Evolutionary conservation across 2,888 invertebrate species (phyloP).

Genomic region (Cosmorhoe ocellata): DNA sequence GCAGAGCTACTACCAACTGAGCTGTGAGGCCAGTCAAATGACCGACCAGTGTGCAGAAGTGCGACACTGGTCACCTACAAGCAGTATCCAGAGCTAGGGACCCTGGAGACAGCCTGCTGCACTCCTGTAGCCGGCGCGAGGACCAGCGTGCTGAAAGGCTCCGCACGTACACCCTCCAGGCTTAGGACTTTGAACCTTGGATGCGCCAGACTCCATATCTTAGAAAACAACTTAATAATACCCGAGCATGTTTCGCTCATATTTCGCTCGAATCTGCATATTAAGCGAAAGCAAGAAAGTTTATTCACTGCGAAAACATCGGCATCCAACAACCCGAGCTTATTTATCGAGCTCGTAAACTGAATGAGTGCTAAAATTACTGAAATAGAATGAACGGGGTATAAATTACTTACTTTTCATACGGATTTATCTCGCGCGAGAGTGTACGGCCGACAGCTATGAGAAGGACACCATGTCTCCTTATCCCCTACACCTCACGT

Average conservation of each 20-base stretch:
- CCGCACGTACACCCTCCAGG: no score
- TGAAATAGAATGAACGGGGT: slow-evolving; percentile 7
- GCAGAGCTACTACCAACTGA: no score
- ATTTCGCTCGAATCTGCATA: slow-evolving; percentile 21
- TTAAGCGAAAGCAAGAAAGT: slow-evolving; percentile 15
- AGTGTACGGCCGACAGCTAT: no score
- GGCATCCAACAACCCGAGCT: slow-evolving; percentile 5
- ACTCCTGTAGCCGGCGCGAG: no score
- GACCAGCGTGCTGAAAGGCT: no score
- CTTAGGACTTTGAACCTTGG: slow-evolving; percentile 7
- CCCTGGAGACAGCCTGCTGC: no score
- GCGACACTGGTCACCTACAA: no score
- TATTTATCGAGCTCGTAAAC: slow-evolving; percentile 18
- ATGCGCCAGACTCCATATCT: slow-evolving; percentile 16
- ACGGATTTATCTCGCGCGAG: neutral
- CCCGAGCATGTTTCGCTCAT: slow-evolving; percentile 19
- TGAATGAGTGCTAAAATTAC: slow-evolving; percentile 11
- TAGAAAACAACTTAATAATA: slow-evolving; percentile 19
- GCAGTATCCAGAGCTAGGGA: no score
- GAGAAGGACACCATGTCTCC: no score
- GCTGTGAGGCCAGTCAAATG: no score
- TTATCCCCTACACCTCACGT: neutral
- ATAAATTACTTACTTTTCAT: slow-evolving; percentile 5
- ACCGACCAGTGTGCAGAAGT: no score
- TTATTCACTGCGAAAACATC: slow-evolving; percentile 14